Evolutionary conservation across 2,113 vertebrate genomes (phyloP).

Genomic region (Aptenodytes forsteri): DNA sequence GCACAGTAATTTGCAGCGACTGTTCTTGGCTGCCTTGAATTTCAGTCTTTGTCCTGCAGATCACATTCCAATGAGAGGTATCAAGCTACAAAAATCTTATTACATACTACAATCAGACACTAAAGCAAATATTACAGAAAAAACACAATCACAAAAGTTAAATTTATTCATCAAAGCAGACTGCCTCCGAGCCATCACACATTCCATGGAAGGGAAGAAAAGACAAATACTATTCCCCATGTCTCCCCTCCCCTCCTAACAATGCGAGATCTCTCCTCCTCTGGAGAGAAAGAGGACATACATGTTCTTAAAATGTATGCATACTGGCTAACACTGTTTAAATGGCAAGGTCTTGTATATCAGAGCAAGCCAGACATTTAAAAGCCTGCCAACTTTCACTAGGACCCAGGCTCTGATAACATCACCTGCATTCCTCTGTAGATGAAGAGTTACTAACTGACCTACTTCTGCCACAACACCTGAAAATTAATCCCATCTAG

Average conservation of each 20-base stretch:
- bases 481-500: background rate
- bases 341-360: background rate
- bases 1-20: accelerated
- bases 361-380: background rate
- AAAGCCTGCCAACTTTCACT: background rate
- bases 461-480: background rate
- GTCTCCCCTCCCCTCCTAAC: background rate
- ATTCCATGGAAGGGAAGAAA: background rate
- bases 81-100: background rate
- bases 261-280: background rate
- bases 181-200: background rate
- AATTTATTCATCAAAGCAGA: background rate
- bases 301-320: background rate
- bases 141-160: background rate
- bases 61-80: background rate
- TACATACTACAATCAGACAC: background rate
- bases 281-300: background rate
- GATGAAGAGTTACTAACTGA: background rate
- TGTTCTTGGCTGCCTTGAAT: background rate
- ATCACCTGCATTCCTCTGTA: background rate
- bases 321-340: background rate
- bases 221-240: background rate
- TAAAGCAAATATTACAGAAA: background rate
- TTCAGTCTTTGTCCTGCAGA: background rate
- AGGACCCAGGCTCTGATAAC: background rate